A percentile compares a stretch with the other conserved stretches of the same genome.
Evolutionary conservation across 2,888 invertebrate species (phyloP).

Genomic region (Polydrusus pterygomalis): DNA sequence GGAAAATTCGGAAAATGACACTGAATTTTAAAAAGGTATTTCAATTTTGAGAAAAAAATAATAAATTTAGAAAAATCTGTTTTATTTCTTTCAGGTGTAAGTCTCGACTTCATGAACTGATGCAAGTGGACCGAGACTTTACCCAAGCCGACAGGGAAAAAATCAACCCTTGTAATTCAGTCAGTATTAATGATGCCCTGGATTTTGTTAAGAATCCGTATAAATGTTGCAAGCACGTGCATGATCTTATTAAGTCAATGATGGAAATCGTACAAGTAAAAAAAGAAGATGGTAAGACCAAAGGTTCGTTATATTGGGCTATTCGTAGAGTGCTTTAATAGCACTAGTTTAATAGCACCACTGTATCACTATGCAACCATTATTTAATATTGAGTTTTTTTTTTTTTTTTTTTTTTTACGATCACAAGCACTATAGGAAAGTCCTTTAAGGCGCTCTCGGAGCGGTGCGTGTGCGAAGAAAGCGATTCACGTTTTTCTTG

Average conservation of each 20-base stretch:
- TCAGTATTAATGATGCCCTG: slow-evolving; percentile 92
- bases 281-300: slow-evolving; percentile 91
- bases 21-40: too few relatives aligned
- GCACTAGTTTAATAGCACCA: slow-evolving; percentile 1
- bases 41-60: too few relatives aligned
- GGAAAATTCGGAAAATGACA: too few relatives aligned
- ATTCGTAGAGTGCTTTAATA: slow-evolving; percentile 4
- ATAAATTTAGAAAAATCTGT: background rate
- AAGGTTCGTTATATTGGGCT: slow-evolving; percentile 73
- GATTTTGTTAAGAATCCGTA: slow-evolving; percentile 97
- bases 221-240: slow-evolving; percentile 93
- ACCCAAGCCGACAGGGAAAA: slow-evolving; percentile 87
- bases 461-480: too few relatives aligned
- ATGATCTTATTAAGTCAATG: slow-evolving; percentile 89
- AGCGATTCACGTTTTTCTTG: too few relatives aligned
- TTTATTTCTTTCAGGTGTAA: slow-evolving; percentile 83
- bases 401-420: too few relatives aligned
- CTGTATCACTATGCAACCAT: background rate
- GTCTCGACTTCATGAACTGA: slow-evolving; percentile 92
- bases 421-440: too few relatives aligned
- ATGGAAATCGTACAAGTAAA: slow-evolving; percentile 89
- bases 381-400: background rate
- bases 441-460: too few relatives aligned
- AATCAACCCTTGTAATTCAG: slow-evolving; percentile 94
- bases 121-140: slow-evolving; percentile 94